A percentile compares a stretch with the other conserved stretches of the same genome.
These are phyloP conservation scores for Eubasilissa splendida DNA, from an alignment of 2,888 invertebrate genomes.

Conservation along the genomic window DNA sequence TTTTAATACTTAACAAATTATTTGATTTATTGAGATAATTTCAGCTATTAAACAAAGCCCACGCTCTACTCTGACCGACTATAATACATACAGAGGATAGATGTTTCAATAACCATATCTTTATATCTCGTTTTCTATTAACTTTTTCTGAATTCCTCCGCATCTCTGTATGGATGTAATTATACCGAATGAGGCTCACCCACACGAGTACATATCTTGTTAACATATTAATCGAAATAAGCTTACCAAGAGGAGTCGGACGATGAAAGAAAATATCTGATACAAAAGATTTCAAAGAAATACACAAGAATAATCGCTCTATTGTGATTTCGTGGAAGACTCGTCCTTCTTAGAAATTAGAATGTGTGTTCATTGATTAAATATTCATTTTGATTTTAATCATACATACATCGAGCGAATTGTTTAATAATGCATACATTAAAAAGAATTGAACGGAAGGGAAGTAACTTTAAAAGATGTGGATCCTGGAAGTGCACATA, in stretches of 20 bases:
- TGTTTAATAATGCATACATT: too few species aligned
- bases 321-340: too few species aligned
- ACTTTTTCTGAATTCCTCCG: conserved; percentile 8
- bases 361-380: too few species aligned
- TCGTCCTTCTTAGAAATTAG: too few species aligned
- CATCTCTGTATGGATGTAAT: conserved; percentile 9
- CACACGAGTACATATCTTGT: neutral
- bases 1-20: conserved; percentile 6
- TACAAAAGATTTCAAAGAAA: too few species aligned
- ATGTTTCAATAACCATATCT: conserved; percentile 6
- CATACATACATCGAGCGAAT: too few species aligned
- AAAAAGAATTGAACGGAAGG: too few species aligned
- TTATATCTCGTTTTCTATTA: conserved; percentile 18
- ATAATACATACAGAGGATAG: neutral
- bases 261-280: neutral
- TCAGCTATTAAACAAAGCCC: conserved; percentile 4
- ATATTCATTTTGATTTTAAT: too few species aligned
- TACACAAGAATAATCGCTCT: too few species aligned
- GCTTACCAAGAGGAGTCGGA: neutral
- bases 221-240: conserved; percentile 19
- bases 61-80: neutral
- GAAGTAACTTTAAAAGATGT: too few species aligned
- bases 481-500: too few species aligned
- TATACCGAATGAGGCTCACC: conserved; percentile 16
- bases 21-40: conserved; percentile 3